Evolutionary conservation across 2,888 invertebrate species (phyloP).

Genomic region (Drosophila picticornis): DNA sequence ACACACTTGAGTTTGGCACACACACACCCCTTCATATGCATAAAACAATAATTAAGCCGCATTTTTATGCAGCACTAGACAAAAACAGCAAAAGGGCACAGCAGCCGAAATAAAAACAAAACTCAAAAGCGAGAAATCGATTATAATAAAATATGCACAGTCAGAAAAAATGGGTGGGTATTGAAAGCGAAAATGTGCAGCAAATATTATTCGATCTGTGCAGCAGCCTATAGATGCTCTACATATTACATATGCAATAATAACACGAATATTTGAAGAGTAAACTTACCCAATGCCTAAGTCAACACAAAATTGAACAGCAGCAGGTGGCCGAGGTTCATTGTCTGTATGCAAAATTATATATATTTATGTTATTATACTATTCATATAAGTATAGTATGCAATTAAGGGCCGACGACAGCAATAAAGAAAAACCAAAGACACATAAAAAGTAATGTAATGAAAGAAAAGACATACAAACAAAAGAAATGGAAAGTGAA

Average conservation of each 20-base stretch:
- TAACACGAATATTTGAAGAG: neutral
- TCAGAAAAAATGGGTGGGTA: conserved; percentile 18
- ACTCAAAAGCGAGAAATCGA: conserved; percentile 29
- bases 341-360: conserved; percentile 53
- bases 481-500: conserved; percentile 76
- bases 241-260: neutral
- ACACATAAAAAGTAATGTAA: conserved; percentile 5
- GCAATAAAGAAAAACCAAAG: conserved; percentile 48
- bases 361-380: neutral
- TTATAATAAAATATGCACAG: conserved; percentile 29
- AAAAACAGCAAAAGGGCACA: conserved; percentile 66
- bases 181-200: neutral
- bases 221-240: neutral
- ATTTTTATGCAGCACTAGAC: conserved; percentile 68
- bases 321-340: conserved; percentile 51
- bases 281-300: neutral
- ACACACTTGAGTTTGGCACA: conserved; percentile 17
- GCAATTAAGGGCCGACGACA: conserved; percentile 65
- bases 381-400: conserved; percentile 15
- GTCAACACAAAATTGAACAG: neutral
- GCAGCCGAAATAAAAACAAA: conserved; percentile 49
- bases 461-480: conserved; percentile 35
- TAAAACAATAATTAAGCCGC: conserved; percentile 75
- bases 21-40: conserved; percentile 72
- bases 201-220: neutral